Evolutionary conservation across 2,113 vertebrate genomes (phyloP).

Genomic region (Crotophaga sulcirostris): DNA sequence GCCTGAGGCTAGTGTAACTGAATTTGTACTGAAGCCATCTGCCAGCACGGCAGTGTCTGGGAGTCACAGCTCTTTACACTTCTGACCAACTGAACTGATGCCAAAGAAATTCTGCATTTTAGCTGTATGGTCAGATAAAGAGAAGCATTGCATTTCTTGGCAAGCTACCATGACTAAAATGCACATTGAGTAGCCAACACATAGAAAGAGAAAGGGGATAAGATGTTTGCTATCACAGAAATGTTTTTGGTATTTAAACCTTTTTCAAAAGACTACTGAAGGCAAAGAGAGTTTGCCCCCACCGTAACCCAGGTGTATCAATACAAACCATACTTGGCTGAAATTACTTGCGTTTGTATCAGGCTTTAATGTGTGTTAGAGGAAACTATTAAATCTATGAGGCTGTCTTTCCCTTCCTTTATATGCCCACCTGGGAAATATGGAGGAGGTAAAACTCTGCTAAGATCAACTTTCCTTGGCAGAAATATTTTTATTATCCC

Average conservation of each 20-base stretch:
- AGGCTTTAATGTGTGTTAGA: not conserved
- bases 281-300: not conserved
- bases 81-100: not conserved
- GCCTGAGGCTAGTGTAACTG: not conserved
- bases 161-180: not conserved
- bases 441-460: conserved; percentile 32
- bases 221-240: not conserved
- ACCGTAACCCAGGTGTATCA: not conserved
- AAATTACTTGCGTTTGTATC: not conserved
- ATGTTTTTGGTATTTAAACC: not conserved
- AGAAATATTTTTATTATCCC: conserved; percentile 61
- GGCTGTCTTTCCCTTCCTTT: conserved; percentile 2
- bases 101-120: not conserved
- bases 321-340: not conserved
- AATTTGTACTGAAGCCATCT: not conserved
- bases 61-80: not conserved
- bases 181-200: not conserved
- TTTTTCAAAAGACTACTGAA: not conserved
- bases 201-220: not conserved
- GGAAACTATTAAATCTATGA: not conserved
- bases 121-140: not conserved
- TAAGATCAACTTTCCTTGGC: conserved; percentile 42
- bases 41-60: rapidly evolving
- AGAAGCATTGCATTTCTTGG: not conserved
- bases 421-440: conserved; percentile 49